These are phyloP conservation scores for Pyrochroa serraticornis DNA, from an alignment of 2,888 invertebrate genomes.

Conservation along the genomic window DNA sequence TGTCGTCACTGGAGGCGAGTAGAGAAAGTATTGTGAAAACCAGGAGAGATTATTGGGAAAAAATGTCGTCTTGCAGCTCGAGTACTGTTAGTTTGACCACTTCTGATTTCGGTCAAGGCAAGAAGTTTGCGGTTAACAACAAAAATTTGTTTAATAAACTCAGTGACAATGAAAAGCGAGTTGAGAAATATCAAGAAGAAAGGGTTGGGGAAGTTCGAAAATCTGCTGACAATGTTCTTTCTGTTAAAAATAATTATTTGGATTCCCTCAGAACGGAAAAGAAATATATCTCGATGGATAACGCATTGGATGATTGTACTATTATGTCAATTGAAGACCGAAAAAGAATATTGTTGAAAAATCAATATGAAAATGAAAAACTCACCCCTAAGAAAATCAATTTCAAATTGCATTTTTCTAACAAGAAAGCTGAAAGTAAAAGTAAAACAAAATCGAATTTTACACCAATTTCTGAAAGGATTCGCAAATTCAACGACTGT, in stretches of 20 bases:
- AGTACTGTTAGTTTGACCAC: constrained; percentile 27
- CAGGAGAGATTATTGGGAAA: constrained; percentile 43
- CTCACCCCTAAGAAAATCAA: constrained; percentile 8
- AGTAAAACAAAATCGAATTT: background rate
- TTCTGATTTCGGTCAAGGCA: constrained; percentile 6
- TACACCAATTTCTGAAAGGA: constrained; percentile 6
- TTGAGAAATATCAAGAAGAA: background rate
- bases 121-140: background rate
- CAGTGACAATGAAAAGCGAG: background rate
- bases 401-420: background rate
- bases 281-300: constrained; percentile 34
- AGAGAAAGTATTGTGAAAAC: constrained; percentile 32
- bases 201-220: constrained; percentile 23
- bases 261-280: constrained; percentile 2
- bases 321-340: constrained; percentile 40
- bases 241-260: constrained; percentile 2
- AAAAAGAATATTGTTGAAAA: constrained; percentile 38
- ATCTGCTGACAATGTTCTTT: constrained; percentile 36
- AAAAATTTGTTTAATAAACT: constrained; percentile 3
- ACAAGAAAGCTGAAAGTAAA: constrained; percentile 9
- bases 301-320: constrained; percentile 34
- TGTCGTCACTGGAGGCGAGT: constrained; percentile 28
- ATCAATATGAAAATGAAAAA: constrained; percentile 35
- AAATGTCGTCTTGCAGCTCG: constrained; percentile 34
- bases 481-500: background rate